phyloP scores from a whole-genome alignment of 2,888 invertebrate species.

The Emmelina monodactyla region DNA sequence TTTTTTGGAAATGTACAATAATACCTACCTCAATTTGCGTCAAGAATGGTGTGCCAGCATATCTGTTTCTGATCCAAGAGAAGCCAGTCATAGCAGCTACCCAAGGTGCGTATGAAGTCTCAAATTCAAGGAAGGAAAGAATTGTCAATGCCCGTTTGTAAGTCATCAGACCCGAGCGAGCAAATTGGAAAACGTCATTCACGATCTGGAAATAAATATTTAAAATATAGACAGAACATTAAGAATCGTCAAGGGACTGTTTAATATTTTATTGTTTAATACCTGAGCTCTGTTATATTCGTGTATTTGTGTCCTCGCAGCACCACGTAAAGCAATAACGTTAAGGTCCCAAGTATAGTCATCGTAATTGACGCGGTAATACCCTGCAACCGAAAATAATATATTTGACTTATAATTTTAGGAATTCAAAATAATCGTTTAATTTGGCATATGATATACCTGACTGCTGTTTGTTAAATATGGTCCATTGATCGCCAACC shows the following conservation, averaged over 20 bases:
- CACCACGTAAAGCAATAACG: slow-evolving; percentile 38
- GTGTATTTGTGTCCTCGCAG: slow-evolving; percentile 50
- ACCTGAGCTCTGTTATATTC: slow-evolving; percentile 78
- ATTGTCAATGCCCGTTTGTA: slow-evolving; percentile 72
- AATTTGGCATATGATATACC: too few relatives aligned
- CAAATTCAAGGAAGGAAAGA: slow-evolving; percentile 72
- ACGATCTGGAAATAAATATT: slow-evolving; percentile 65
- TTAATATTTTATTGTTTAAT: too few relatives aligned
- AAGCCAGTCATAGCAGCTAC: slow-evolving; percentile 68
- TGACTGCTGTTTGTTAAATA: slow-evolving; percentile 68
- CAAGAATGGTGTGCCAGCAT: slow-evolving; percentile 25
- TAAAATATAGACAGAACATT: too few relatives aligned
- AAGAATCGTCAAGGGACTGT: too few relatives aligned
- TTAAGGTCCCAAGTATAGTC: slow-evolving; percentile 62
- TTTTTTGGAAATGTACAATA: neutral
- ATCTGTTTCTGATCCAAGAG: slow-evolving; percentile 50
- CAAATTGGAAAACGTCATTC: slow-evolving; percentile 80
- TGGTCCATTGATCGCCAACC: slow-evolving; percentile 59
- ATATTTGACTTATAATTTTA: neutral
- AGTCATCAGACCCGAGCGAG: slow-evolving; percentile 68
- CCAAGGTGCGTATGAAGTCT: slow-evolving; percentile 83
- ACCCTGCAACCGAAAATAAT: slow-evolving; percentile 59
- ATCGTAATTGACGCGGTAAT: slow-evolving; percentile 74
- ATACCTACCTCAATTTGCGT: slow-evolving; percentile 27
- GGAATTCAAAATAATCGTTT: too few relatives aligned